Percentiles rank a stretch among this genome's conserved stretches.
phyloP scores from a whole-genome alignment of 35 echinoderm and acorn worm species.

The Nesometra sesokonis region DNA sequence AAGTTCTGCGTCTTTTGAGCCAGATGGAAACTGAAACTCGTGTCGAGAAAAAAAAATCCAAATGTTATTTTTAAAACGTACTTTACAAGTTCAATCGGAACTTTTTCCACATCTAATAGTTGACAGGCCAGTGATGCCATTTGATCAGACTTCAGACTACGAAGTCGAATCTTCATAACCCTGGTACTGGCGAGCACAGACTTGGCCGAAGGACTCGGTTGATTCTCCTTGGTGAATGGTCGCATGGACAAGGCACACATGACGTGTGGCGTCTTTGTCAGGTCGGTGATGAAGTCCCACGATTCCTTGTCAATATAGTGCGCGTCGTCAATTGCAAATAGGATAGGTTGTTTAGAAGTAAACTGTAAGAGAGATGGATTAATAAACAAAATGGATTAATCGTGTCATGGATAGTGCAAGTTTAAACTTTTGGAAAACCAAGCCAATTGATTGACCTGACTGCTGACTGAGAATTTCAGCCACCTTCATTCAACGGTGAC shows the following conservation, averaged over 20 bases:
- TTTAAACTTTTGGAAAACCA: no score
- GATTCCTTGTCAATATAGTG: conserved; percentile 88
- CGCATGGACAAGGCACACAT: conserved; percentile 65
- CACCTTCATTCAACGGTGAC: no score
- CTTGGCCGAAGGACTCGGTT: conserved; percentile 35
- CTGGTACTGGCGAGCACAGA: conserved; percentile 28
- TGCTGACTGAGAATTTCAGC: no score
- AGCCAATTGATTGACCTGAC: no score
- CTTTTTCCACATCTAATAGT: conserved; percentile 58
- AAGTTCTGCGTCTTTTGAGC: no score
- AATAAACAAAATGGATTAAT: no score
- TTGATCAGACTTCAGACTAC: conserved; percentile 26
- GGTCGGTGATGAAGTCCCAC: conserved; percentile 80
- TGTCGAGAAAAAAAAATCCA: background rate
- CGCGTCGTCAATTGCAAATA: conserved; percentile 85
- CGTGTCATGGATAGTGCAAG: no score
- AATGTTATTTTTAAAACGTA: conserved; percentile 2
- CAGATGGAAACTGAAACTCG: no score
- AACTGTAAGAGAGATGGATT: no score
- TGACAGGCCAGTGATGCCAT: conserved; percentile 92
- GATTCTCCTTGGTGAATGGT: conserved; percentile 35
- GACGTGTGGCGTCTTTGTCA: conserved; percentile 55
- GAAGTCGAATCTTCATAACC: conserved; percentile 63
- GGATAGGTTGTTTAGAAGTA: conserved; percentile 36
- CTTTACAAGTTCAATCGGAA: conserved; percentile 76